phyloP scores from a whole-genome alignment of 1,140 invertebrate species.

The Penaeus chinensis region DNA sequence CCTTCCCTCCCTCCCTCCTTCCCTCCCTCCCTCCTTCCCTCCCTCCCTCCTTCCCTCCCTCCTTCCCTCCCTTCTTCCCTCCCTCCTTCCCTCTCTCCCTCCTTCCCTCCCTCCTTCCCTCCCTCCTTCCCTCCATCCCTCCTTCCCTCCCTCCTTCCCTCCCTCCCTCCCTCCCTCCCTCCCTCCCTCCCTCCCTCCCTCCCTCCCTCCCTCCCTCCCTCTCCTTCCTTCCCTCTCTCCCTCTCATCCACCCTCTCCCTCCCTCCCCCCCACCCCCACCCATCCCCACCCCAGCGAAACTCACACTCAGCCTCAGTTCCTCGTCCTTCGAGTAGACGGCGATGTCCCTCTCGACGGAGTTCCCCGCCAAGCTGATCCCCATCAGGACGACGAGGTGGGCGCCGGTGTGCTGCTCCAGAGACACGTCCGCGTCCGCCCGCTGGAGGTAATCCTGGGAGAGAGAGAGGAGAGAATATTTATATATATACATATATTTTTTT shows the following conservation, averaged over 20 bases:
- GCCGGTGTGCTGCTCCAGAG: conserved; percentile 16
- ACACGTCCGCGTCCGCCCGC: background rate
- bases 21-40: background rate
- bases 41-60: background rate
- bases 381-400: conserved; percentile 24
- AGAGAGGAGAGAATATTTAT: background rate
- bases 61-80: background rate
- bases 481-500: too few relatives aligned
- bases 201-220: too few relatives aligned
- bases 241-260: background rate
- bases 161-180: too few relatives aligned
- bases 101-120: too few relatives aligned
- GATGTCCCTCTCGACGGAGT: conserved; percentile 27
- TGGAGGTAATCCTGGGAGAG: conserved; percentile 28
- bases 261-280: too few relatives aligned
- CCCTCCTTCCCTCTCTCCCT: background rate
- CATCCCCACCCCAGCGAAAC: background rate
- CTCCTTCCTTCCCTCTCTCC: background rate
- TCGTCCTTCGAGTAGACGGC: conserved; percentile 22
- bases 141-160: too few relatives aligned
- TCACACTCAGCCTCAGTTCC: conserved; percentile 26
- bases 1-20: too few relatives aligned
- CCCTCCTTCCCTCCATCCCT: too few relatives aligned
- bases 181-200: too few relatives aligned
- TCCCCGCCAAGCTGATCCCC: conserved; percentile 14